phyloP scores from a whole-genome alignment of 2,113 vertebrate species.

The Xiphophorus hellerii region DNA sequence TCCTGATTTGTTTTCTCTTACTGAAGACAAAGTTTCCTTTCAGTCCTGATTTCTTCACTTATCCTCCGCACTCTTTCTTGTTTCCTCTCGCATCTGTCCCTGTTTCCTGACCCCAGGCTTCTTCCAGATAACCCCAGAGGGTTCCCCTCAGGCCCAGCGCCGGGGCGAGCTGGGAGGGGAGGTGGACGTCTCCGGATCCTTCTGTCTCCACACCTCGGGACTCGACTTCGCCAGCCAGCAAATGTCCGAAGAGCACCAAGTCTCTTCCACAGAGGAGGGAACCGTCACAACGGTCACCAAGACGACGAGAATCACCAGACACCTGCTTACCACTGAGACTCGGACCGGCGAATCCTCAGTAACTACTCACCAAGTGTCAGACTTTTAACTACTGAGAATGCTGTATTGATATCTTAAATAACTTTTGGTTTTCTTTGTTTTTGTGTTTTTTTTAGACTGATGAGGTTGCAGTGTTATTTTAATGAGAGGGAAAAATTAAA shows the following conservation, averaged over 20 bases:
- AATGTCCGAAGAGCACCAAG: slow-evolving; percentile 57
- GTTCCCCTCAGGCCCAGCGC: slow-evolving; percentile 71
- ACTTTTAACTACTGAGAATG: slow-evolving; percentile 53
- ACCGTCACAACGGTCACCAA: slow-evolving; percentile 67
- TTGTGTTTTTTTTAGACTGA: slow-evolving; percentile 18
- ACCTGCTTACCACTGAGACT: slow-evolving; percentile 61
- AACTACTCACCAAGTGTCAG: slow-evolving; percentile 29
- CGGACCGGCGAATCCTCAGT: slow-evolving; percentile 60
- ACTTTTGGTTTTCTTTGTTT: slow-evolving; percentile 18
- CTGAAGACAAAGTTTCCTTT: slow-evolving; percentile 57
- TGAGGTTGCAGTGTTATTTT: slow-evolving; percentile 63
- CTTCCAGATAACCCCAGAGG: slow-evolving; percentile 75
- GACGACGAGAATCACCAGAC: slow-evolving; percentile 69
- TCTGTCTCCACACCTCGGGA: slow-evolving; percentile 80
- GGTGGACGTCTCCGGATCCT: slow-evolving; percentile 67
- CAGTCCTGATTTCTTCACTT: slow-evolving; percentile 17
- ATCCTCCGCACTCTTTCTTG: slow-evolving; percentile 3
- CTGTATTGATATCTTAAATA: slow-evolving; percentile 41
- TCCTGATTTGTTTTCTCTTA: slow-evolving; percentile 48
- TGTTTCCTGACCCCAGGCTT: slow-evolving; percentile 54
- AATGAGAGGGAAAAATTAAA: slow-evolving; percentile 38
- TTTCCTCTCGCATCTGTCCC: slow-evolving; percentile 5
- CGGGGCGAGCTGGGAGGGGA: slow-evolving; percentile 68
- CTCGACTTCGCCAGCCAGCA: slow-evolving; percentile 77
- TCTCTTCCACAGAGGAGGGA: slow-evolving; percentile 53